phyloP scores from a whole-genome alignment of 2,113 vertebrate species.

The Pogona vitticeps region DNA sequence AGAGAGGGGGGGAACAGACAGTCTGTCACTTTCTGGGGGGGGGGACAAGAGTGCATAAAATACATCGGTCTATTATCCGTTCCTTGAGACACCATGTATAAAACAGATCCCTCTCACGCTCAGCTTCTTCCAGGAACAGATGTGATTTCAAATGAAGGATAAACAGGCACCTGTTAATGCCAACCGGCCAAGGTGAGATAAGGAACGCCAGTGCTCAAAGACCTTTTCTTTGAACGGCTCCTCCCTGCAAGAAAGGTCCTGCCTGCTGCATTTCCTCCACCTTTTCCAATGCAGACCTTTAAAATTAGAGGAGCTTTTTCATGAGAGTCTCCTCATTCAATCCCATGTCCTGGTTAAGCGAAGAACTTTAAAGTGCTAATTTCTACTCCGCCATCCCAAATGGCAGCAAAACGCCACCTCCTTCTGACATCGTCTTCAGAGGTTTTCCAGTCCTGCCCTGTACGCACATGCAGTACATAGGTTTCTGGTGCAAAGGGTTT shows the following conservation, averaged over 20 bases:
- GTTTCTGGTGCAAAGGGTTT: no score
- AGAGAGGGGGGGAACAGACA: neutral
- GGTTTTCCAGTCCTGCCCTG: no score
- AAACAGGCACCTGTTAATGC: conserved; percentile 62
- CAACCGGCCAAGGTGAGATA: conserved; percentile 65
- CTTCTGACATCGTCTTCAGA: neutral
- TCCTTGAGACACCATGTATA: neutral
- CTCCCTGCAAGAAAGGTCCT: conserved; percentile 51
- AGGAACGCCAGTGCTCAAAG: conserved; percentile 65
- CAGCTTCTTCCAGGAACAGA: conserved; percentile 51
- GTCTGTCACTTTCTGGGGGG: neutral
- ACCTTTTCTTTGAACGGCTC: conserved; percentile 62
- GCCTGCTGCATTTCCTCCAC: conserved; percentile 32
- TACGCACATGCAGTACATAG: no score
- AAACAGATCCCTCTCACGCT: conserved; percentile 28
- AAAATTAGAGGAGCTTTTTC: conserved; percentile 38
- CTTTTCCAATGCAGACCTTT: conserved; percentile 26
- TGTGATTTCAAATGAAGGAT: conserved; percentile 52
- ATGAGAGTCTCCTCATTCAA: neutral
- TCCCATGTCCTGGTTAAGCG: neutral
- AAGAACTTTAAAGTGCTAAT: neutral
- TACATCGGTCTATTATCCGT: neutral
- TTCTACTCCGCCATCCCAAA: neutral
- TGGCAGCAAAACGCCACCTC: no score
- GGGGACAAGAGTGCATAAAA: neutral